Evolutionary conservation across 2,888 invertebrate species (phyloP).

Genomic region (Erpobdella octoculata): DNA sequence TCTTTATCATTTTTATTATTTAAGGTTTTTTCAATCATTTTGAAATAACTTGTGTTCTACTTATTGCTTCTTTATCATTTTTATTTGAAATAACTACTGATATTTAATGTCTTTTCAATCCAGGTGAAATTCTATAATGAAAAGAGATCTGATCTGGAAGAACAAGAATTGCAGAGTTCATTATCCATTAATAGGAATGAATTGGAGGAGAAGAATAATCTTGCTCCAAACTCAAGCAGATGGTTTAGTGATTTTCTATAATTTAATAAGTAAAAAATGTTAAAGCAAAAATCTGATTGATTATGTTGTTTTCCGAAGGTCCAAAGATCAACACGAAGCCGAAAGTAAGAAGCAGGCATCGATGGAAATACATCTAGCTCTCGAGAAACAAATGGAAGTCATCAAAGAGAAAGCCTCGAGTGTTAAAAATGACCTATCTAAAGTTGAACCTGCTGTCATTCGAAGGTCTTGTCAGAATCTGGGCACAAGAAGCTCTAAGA

Average conservation of each 20-base stretch:
- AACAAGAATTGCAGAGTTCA: slow-evolving; percentile 97
- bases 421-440: slow-evolving; percentile 89
- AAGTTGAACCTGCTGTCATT: slow-evolving; percentile 96
- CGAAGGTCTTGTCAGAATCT: no score
- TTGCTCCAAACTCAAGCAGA: slow-evolving; percentile 95
- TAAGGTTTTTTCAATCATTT: no score
- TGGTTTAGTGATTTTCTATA: no score
- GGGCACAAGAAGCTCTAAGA: no score
- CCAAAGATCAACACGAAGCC: slow-evolving; percentile 97
- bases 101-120: no score
- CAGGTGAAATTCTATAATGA: slow-evolving; percentile 85
- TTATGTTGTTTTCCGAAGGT: no score
- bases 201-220: slow-evolving; percentile 89
- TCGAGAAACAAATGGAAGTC: slow-evolving; percentile 72
- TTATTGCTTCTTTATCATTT: no score
- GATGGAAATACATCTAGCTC: slow-evolving; percentile 85
- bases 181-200: slow-evolving; percentile 81
- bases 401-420: slow-evolving; percentile 86
- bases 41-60: no score
- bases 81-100: no score
- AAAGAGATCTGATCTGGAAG: slow-evolving; percentile 89
- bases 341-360: slow-evolving; percentile 97
- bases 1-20: no score
- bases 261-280: no score
- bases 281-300: no score